Percentiles rank a stretch among this genome's conserved stretches.
Conservation (phyloP, 2,888 invertebrate genomes). For the Oligia latruncula region DNA sequence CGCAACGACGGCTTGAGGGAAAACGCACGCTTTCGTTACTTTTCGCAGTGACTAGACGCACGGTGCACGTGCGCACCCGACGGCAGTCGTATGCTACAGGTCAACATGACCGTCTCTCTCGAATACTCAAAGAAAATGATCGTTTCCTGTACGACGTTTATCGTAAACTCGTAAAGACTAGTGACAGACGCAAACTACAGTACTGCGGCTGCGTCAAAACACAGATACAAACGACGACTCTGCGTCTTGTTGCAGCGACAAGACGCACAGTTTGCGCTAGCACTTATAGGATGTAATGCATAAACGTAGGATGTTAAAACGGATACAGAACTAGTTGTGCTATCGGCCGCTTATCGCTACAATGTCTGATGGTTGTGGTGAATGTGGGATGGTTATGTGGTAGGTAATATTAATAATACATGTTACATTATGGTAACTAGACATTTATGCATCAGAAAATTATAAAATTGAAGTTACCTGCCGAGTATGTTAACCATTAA, state of each 20-base stretch:
- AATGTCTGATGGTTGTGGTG: slow-evolving; percentile 1
- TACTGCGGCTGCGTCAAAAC: background rate
- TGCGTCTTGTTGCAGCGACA: background rate
- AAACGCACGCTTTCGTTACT: background rate
- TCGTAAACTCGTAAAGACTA: background rate
- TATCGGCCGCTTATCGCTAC: slow-evolving; percentile 11
- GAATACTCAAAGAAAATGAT: background rate
- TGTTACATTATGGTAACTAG: background rate
- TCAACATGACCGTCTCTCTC: background rate
- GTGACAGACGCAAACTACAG: background rate
- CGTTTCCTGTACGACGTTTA: background rate
- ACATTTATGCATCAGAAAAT: slow-evolving; percentile 7
- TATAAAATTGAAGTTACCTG: background rate
- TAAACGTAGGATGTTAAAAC: slow-evolving; percentile 47
- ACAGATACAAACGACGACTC: background rate
- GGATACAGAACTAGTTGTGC: slow-evolving; percentile 51
- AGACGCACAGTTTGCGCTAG: background rate
- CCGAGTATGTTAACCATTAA: background rate
- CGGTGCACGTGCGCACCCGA: no score
- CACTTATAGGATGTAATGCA: slow-evolving; percentile 13
- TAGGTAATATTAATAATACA: background rate
- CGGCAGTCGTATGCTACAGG: background rate
- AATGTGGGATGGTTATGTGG: background rate
- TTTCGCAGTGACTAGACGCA: background rate
- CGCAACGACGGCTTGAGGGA: background rate